phyloP scores from a whole-genome alignment of 2,888 invertebrate species.

The Caenorhabditis uteleia region DNA sequence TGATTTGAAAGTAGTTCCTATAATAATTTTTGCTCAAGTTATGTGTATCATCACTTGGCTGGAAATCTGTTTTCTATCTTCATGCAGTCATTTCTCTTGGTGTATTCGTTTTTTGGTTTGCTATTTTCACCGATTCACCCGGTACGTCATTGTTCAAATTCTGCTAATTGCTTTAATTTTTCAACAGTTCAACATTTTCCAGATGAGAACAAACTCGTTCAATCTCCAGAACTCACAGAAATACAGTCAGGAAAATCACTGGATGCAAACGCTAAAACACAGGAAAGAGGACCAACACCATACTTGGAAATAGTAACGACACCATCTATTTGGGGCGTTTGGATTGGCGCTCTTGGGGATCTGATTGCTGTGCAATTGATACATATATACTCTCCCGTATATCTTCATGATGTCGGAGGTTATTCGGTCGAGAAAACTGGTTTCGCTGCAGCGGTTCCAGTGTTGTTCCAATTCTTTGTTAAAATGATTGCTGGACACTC shows the following conservation, averaged over 20 bases:
- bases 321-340: slow-evolving; percentile 65
- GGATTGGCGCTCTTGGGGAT: slow-evolving; percentile 67
- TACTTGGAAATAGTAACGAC: slow-evolving; percentile 60
- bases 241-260: slow-evolving; percentile 40
- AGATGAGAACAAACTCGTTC: slow-evolving; percentile 30
- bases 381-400: slow-evolving; percentile 56
- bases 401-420: slow-evolving; percentile 53
- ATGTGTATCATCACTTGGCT: slow-evolving; percentile 59
- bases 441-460: slow-evolving; percentile 65
- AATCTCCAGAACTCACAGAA: slow-evolving; percentile 17
- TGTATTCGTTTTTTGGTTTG: slow-evolving; percentile 52
- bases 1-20: neutral
- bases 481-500: slow-evolving; percentile 65
- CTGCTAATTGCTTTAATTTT: too few species aligned
- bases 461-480: slow-evolving; percentile 65
- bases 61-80: slow-evolving; percentile 65
- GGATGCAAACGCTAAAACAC: neutral
- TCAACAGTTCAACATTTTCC: slow-evolving; percentile 8
- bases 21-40: slow-evolving; percentile 29
- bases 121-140: slow-evolving; percentile 45
- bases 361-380: slow-evolving; percentile 65
- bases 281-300: slow-evolving; percentile 41
- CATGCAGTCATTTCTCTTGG: slow-evolving; percentile 56
- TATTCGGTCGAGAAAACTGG: slow-evolving; percentile 67
- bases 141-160: too few species aligned